phyloP scores from a whole-genome alignment of 2,888 invertebrate species.

The Sarcophaga carnaria region DNA sequence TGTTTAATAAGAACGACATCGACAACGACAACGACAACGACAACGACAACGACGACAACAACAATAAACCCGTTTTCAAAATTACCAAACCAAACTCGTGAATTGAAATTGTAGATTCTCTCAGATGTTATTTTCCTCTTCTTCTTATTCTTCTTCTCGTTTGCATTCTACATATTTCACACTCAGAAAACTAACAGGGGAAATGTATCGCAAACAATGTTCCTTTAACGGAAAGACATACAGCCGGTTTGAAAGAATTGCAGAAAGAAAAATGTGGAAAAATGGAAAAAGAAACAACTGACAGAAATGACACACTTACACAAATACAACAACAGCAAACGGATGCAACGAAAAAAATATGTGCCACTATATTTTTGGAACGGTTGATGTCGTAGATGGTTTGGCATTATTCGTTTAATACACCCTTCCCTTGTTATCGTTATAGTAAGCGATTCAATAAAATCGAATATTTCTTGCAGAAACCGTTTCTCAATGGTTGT shows the following conservation, averaged over 20 bases:
- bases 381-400: slow-evolving; percentile 6
- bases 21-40: slow-evolving; percentile 16
- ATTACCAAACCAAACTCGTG: not conserved
- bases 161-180: slow-evolving; percentile 12
- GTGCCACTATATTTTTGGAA: not conserved
- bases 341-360: slow-evolving; percentile 15
- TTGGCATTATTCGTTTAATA: not conserved
- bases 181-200: slow-evolving; percentile 23
- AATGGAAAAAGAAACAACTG: slow-evolving; percentile 1
- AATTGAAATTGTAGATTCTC: slow-evolving; percentile 12
- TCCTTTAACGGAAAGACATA: slow-evolving; percentile 49
- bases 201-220: slow-evolving; percentile 43
- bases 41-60: slow-evolving; percentile 18
- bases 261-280: not conserved
- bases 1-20: slow-evolving; percentile 20
- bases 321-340: slow-evolving; percentile 14
- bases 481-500: not conserved
- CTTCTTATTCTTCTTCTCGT: not conserved
- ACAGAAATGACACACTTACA: slow-evolving; percentile 56
- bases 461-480: not conserved
- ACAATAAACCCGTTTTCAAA: slow-evolving; percentile 42
- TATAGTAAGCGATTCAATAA: too few species aligned
- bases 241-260: slow-evolving; percentile 43
- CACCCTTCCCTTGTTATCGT: not conserved
- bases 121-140: not conserved